Evolutionary conservation across 2,888 invertebrate species (phyloP).

Genomic region (Xylophagus ater): DNA sequence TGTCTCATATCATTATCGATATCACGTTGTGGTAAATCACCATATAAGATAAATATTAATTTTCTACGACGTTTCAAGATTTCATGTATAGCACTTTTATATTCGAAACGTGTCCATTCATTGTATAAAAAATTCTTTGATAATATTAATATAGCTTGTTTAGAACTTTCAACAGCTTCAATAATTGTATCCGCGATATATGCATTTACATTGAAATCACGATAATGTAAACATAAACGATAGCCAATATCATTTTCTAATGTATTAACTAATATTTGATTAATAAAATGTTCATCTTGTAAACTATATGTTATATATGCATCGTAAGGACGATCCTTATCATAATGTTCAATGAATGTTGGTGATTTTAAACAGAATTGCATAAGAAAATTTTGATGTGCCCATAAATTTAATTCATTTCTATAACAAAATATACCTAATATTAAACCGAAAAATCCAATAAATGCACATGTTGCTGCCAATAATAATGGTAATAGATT

Average conservation of each 20-base stretch:
- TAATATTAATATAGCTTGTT: slow-evolving; percentile 78
- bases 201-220: slow-evolving; percentile 79
- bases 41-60: slow-evolving; percentile 81
- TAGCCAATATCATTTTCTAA: slow-evolving; percentile 77
- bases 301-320: slow-evolving; percentile 92
- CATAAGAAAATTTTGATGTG: slow-evolving; percentile 74
- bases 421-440: slow-evolving; percentile 73
- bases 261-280: slow-evolving; percentile 76
- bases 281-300: slow-evolving; percentile 85
- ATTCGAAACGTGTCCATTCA: slow-evolving; percentile 92
- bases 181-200: slow-evolving; percentile 87
- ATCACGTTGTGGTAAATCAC: slow-evolving; percentile 78
- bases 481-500: slow-evolving; percentile 69
- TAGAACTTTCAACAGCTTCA: slow-evolving; percentile 82
- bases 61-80: slow-evolving; percentile 75
- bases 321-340: slow-evolving; percentile 79
- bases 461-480: slow-evolving; percentile 65
- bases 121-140: slow-evolving; percentile 89
- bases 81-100: slow-evolving; percentile 85
- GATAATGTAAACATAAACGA: slow-evolving; percentile 80
- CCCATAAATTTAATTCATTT: slow-evolving; percentile 72
- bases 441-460: slow-evolving; percentile 62
- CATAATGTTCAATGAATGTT: slow-evolving; percentile 63
- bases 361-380: slow-evolving; percentile 77
- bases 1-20: slow-evolving; percentile 83